phyloP scores from a whole-genome alignment of 2,888 invertebrate species.

The Labia minor region DNA sequence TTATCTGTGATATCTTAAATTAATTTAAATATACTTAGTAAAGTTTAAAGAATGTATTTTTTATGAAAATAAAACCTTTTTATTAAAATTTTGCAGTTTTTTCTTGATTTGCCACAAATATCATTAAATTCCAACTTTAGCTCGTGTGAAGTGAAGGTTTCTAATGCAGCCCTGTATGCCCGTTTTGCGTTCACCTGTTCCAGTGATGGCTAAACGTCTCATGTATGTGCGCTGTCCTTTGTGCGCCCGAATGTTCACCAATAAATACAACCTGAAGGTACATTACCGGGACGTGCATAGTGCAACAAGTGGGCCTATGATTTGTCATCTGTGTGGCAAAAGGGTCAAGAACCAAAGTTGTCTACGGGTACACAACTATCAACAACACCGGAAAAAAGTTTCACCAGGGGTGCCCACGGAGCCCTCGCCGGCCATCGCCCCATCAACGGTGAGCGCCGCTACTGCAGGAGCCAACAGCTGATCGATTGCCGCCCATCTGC shows the following conservation, averaged over 20 bases:
- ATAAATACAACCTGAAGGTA: slow-evolving; percentile 58
- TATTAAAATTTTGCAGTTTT: no score
- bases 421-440: not conserved
- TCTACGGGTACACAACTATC: slow-evolving; percentile 53
- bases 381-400: slow-evolving; percentile 36
- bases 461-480: not conserved
- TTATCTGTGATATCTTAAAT: not conserved
- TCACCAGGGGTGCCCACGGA: not conserved
- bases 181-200: slow-evolving; percentile 13
- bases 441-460: not conserved
- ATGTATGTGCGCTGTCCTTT: slow-evolving; percentile 51
- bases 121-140: not conserved
- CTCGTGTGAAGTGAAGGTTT: not conserved
- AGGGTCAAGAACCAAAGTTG: slow-evolving; percentile 53
- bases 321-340: slow-evolving; percentile 59
- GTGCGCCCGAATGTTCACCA: slow-evolving; percentile 52
- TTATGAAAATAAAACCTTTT: no score
- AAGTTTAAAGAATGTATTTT: not conserved
- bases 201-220: slow-evolving; percentile 19
- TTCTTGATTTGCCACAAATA: no score
- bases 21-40: not conserved
- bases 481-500: not conserved
- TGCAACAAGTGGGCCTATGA: slow-evolving; percentile 51
- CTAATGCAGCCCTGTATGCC: not conserved
- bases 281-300: slow-evolving; percentile 63